Percentiles rank a stretch among this genome's conserved stretches.
phyloP scores from a whole-genome alignment of 2,113 vertebrate species.

The Camelus bactrianus region DNA sequence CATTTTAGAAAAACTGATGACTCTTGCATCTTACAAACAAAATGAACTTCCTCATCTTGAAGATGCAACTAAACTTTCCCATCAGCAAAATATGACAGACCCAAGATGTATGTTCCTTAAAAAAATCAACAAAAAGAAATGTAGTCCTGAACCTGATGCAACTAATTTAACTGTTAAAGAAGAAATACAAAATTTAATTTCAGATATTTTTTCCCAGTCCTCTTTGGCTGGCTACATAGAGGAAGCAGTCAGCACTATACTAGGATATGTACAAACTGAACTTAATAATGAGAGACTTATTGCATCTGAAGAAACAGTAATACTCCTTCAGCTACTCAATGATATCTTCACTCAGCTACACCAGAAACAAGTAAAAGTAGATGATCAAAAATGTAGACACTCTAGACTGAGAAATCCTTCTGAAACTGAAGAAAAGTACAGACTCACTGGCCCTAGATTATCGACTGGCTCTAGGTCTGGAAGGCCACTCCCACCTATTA shows the following conservation, averaged over 20 bases:
- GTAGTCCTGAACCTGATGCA: neutral
- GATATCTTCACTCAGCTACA: slow-evolving; percentile 71
- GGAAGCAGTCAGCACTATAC: slow-evolving; percentile 71
- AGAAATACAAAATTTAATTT: slow-evolving; percentile 70
- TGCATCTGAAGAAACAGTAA: slow-evolving; percentile 77
- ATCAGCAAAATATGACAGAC: slow-evolving; percentile 1
- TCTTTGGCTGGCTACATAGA: slow-evolving; percentile 71
- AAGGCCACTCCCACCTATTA: slow-evolving; percentile 63
- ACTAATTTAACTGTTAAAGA: slow-evolving; percentile 49
- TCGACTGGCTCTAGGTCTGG: neutral
- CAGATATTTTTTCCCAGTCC: slow-evolving; percentile 67
- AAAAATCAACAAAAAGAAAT: neutral
- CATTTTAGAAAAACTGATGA: slow-evolving; percentile 75
- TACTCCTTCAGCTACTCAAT: slow-evolving; percentile 68
- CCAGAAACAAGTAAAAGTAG: neutral
- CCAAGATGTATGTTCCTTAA: neutral
- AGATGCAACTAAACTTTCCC: neutral
- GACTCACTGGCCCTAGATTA: neutral
- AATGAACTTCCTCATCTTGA: slow-evolving; percentile 11
- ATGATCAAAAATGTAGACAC: neutral
- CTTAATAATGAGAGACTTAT: slow-evolving; percentile 73
- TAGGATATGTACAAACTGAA: slow-evolving; percentile 75
- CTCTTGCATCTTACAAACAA: slow-evolving; percentile 52
- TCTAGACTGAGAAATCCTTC: neutral
- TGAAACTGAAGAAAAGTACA: slow-evolving; percentile 60